Base-by-base conservation (phyloP, 2,797 vertebrate species). In the Meda fulgida region DNA sequence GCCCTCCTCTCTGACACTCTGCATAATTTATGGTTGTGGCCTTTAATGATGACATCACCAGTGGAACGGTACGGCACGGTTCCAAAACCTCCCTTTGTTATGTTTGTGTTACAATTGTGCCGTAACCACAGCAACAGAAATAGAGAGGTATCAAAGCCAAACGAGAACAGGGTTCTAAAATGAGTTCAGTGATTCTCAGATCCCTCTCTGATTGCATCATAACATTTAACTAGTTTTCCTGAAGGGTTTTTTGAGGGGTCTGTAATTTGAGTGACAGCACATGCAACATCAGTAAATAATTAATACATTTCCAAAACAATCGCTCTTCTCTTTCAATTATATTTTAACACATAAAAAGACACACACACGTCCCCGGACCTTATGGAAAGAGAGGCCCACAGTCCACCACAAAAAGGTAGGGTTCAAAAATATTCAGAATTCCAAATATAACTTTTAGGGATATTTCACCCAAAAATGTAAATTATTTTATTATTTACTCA, bases 11-110 rank as follows among this genome's bases (percentile, higher is more conserved):
- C 72, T 53, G 69, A 53, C 72, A 31, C 5, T n/a, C 40, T 86
- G 67, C 80, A 88, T 88, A 83, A 89, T 89, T 87, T 71, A 88
- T 85, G 46, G 36, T 36, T 29, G 34, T 60, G 16, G 16, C 53
- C 82, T 69, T 13, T 53, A 77, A 77, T 75, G 63, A 84, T 83
- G 79, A 86, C 65, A 73, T 78, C 73, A 85, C 55, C 58, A 84
- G 78, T 63, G 67, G 65, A 76, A 58, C 36, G 7, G 80, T 55
- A 60, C 46, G 0, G 36, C 18, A 34, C 23, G n/a, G 63, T 66
- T 72, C 29, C 31, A 71, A 65, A 88, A 67, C 4, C 46, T n/a
- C 63, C 48, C 80, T 80, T 83, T 83, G 81, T 88, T 73, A 46
- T 87, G 80, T 21, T 53, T 67, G 48, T 58, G 67, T 78, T 53